Percentiles rank a stretch among this genome's conserved stretches.
These are phyloP conservation scores for Heliornis fulica DNA, from an alignment of 2,113 vertebrate species.

Conservation along the genomic window DNA sequence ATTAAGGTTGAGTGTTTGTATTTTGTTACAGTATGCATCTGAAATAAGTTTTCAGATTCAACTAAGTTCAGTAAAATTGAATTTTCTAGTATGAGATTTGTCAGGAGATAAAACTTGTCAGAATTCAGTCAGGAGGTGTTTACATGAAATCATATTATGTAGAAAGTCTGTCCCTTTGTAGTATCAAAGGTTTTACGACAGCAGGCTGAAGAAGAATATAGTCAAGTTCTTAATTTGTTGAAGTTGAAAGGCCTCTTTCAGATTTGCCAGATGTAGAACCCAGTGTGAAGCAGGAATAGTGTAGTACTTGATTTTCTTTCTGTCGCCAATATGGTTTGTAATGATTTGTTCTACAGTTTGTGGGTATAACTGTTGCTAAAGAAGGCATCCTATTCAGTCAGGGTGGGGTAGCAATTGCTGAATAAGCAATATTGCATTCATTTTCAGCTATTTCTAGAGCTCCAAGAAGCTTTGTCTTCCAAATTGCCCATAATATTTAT, in stretches of 20 bases:
- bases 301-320: not conserved
- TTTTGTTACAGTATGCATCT: not conserved
- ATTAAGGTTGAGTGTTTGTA: too few species aligned
- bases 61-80: not conserved
- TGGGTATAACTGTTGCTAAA: not conserved
- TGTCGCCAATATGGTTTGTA: not conserved
- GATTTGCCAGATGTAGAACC: not conserved
- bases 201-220: not conserved
- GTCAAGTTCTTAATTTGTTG: not conserved
- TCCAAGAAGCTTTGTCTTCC: not conserved
- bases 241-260: not conserved
- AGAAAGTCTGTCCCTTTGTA: not conserved
- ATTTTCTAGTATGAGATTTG: not conserved
- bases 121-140: not conserved
- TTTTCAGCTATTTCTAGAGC: not conserved
- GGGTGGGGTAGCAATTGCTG: not conserved
- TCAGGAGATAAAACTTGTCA: not conserved
- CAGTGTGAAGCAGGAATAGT: not conserved
- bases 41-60: not conserved
- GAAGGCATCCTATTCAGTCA: not conserved
- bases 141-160: not conserved
- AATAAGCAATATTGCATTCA: accelerated
- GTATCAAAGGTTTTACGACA: not conserved
- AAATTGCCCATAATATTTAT: not conserved
- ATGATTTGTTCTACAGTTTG: not conserved